Conservation (phyloP, 2,113 vertebrate species). For the Camelus bactrianus region DNA sequence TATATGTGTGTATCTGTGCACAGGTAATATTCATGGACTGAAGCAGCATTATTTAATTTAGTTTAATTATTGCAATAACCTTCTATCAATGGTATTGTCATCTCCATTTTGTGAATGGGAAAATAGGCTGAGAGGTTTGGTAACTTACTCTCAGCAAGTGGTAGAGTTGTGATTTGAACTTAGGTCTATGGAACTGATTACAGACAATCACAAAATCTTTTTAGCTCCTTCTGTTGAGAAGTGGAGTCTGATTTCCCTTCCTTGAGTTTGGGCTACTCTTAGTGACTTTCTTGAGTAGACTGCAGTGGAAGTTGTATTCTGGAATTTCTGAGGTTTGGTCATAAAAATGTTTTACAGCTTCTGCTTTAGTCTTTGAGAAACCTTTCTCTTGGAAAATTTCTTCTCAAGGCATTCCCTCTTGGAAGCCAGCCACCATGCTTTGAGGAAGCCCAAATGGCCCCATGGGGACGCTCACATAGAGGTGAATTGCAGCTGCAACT, state of each 20-base stretch:
- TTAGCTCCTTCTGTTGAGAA: neutral
- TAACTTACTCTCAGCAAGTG: neutral
- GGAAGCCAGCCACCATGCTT: neutral
- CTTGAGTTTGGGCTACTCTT: neutral
- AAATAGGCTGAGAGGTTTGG: neutral
- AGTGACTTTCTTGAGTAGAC: neutral
- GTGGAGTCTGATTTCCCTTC: neutral
- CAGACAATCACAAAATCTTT: neutral
- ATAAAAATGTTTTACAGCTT: neutral
- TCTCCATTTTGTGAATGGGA: neutral
- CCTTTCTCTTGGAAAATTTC: neutral
- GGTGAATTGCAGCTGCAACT: neutral
- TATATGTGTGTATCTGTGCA: neutral
- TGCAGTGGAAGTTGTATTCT: neutral
- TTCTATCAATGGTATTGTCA: neutral
- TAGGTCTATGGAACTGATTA: neutral
- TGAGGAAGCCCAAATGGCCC: neutral
- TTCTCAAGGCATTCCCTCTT: neutral
- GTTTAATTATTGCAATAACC: neutral
- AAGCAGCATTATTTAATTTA: neutral
- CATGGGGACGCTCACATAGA: neutral
- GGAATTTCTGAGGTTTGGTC: neutral
- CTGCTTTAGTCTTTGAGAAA: neutral
- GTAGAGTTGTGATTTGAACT: neutral
- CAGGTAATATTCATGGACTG: neutral